Evolutionary conservation across 2,888 invertebrate genomes (phyloP), one percentile per base, ranked within the genome.

Genomic region (Cistogaster globosa): DNA sequence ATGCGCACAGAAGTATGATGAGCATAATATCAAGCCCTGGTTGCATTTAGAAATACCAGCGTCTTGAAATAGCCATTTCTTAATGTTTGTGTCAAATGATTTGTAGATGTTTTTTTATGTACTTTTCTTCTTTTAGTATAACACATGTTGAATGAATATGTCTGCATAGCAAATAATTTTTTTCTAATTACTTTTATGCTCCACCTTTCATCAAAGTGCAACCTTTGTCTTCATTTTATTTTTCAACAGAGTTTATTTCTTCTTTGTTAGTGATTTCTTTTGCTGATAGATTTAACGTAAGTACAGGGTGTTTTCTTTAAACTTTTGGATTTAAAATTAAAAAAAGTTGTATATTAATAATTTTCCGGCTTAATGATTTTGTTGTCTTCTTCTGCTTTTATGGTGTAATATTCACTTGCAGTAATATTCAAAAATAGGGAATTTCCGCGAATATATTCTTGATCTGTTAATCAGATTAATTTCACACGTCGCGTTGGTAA

Each of bases 131-230:
- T 16, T 8, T 32, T 32, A 7, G 32, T 32, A 5, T 32, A 18
- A 9, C 4, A 14, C 2, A 32, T 68, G 63, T 82, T 60, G 18
- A 55, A 53, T 81, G 63, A 58, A 51, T 74, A 36, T 48, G 11
- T 77, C 71, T 20, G 6, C 63, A 80, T 36, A 72, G 62, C 67
- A 83, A 83, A 83, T 88, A 90, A 89, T 89, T 85, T 90, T 89
- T 90, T 90, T 90, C 90, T 91, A 90, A 90, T 90, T 90, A 90
- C 90, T 90, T 90, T 88, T 75, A 85, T 82, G 82, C 82, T 75
- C 88, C 89, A 90, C 89, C 89, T 90, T 90, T 90, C 90, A 90
- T 90, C 90, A 90, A 87, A 90, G 88, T 87, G 88, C 87, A 88
- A 88, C 90, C 90, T 90, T 89, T 91, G 91, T 90, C 90, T 90